phyloP scores from a whole-genome alignment of 2,888 invertebrate species.

The Brassicogethes aeneus region DNA sequence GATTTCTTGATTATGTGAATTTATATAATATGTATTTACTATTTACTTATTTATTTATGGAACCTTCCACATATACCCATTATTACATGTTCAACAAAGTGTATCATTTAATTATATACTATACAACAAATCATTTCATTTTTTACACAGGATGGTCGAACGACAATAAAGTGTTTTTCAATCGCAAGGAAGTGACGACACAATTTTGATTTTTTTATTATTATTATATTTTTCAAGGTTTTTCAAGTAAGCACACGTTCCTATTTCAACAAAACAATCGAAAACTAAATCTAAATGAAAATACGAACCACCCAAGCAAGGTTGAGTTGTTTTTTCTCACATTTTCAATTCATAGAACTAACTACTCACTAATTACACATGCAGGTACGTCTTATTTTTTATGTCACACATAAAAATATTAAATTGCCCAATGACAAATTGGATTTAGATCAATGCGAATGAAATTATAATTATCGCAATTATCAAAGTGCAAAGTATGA shows the following conservation, averaged over 20 bases:
- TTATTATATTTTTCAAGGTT: constrained; percentile 26
- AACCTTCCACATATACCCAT: too few species aligned
- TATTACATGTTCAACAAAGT: constrained; percentile 28
- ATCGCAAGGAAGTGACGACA: constrained; percentile 34
- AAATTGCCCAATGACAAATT: too few species aligned
- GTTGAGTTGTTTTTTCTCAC: background rate
- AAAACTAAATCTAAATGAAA: constrained; percentile 1
- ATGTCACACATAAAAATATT: too few species aligned
- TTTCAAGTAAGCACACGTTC: background rate
- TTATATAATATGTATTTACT: too few species aligned
- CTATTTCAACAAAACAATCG: background rate
- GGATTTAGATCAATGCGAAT: too few species aligned
- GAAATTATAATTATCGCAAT: too few species aligned
- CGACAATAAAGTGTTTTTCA: constrained; percentile 31
- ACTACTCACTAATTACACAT: too few species aligned
- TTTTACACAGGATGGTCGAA: constrained; percentile 23
- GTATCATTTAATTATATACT: constrained; percentile 31
- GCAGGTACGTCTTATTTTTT: too few species aligned
- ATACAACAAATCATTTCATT: constrained; percentile 33
- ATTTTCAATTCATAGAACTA: too few species aligned
- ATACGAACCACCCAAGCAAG: background rate
- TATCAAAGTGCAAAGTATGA: too few species aligned
- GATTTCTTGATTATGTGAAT: too few species aligned
- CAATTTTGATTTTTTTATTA: constrained; percentile 16
- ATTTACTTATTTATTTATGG: too few species aligned